A percentile compares a stretch with the other conserved stretches of the same genome.
Evolutionary conservation across 2,113 vertebrate genomes (phyloP).

Genomic region (Cyprinus carpio): DNA sequence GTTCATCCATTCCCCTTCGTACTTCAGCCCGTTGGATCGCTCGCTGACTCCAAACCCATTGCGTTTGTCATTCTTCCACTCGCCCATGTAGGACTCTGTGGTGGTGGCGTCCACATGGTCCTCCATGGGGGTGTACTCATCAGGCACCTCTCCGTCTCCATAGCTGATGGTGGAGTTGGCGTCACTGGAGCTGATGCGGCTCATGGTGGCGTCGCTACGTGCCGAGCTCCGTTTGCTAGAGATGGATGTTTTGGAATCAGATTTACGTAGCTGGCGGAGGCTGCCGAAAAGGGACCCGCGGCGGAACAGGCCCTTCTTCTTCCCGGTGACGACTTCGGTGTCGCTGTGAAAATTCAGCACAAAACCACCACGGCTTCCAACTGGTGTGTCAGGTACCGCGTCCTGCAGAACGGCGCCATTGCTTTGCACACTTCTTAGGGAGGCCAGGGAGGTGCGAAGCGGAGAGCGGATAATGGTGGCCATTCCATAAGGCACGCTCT

Average conservation of each 20-base stretch:
- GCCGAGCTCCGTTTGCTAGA: constrained; percentile 97
- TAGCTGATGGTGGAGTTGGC: constrained; percentile 97
- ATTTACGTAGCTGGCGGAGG: constrained; percentile 90
- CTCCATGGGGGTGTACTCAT: constrained; percentile 87
- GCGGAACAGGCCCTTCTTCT: constrained; percentile 94
- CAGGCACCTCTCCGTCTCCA: constrained; percentile 86
- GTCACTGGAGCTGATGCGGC: constrained; percentile 96
- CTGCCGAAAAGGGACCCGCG: constrained; percentile 93
- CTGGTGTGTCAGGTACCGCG: constrained; percentile 79
- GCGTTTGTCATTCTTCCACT: constrained; percentile 99
- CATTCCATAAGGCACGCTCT: constrained; percentile 98
- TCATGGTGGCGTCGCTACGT: constrained; percentile 94
- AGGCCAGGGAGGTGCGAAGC: constrained; percentile 92
- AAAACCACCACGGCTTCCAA: constrained; percentile 91
- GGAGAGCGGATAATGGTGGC: constrained; percentile 96
- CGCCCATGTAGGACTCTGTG: constrained; percentile 95
- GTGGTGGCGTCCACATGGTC: constrained; percentile 98
- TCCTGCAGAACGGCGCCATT: constrained; percentile 92
- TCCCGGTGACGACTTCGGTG: constrained; percentile 84
- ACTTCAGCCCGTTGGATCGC: constrained; percentile 97
- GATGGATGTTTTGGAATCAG: constrained; percentile 95
- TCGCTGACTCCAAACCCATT: constrained; percentile 97
- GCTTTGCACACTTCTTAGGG: constrained; percentile 92
- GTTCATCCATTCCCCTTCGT: constrained; percentile 95
- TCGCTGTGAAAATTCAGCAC: constrained; percentile 96